Percentiles rank a stretch among this genome's conserved stretches.
These are phyloP conservation scores for Bubo blakistoni DNA, from an alignment of 2,113 vertebrate genomes.

Conservation along the genomic window DNA sequence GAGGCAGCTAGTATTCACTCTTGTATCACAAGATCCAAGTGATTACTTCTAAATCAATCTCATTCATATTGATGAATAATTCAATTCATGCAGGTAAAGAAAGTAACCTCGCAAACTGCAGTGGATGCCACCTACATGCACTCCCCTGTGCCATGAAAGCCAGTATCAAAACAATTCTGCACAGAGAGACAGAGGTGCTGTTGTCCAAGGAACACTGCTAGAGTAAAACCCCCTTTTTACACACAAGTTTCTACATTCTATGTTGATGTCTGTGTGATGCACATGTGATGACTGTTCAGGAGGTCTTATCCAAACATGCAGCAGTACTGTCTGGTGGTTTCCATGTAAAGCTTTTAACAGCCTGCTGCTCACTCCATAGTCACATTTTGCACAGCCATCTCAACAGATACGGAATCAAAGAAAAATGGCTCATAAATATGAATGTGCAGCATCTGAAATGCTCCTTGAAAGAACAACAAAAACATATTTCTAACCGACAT, in stretches of 20 bases:
- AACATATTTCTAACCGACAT: neutral
- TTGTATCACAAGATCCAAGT: neutral
- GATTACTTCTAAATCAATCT: neutral
- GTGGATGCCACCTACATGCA: neutral
- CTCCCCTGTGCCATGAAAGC: neutral
- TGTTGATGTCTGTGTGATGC: neutral
- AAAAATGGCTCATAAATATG: neutral
- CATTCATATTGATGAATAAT: neutral
- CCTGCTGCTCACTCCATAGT: neutral
- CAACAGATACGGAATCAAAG: neutral
- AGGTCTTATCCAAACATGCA: neutral
- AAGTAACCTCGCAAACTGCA: neutral
- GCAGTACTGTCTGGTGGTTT: neutral
- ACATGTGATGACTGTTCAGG: neutral
- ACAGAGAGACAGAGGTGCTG: neutral
- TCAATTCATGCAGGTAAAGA: neutral
- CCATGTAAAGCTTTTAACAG: neutral
- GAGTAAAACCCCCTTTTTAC: neutral
- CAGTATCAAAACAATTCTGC: neutral
- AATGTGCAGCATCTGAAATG: neutral
- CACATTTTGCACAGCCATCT: neutral
- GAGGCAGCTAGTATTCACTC: neutral
- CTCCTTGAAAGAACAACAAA: neutral
- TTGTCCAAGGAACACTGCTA: fast-evolving
- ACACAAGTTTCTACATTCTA: fast-evolving